Base-by-base conservation (phyloP, 2,113 vertebrate genomes). In the Cygnus buccinator region DNA sequence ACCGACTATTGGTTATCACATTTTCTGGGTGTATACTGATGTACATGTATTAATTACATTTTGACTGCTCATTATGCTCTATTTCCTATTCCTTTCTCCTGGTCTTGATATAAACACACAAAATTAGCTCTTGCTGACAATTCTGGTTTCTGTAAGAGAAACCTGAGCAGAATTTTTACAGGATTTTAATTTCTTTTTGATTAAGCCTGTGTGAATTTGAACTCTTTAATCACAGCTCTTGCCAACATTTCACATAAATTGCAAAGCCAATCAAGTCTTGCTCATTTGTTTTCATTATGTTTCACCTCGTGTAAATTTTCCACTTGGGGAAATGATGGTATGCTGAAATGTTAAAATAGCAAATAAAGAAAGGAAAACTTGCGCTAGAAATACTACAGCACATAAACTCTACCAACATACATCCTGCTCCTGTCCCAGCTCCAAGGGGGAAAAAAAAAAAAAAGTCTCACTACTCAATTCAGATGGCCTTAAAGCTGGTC, bases 121-220 rank as follows among this genome's bases (percentile, higher is more conserved):
- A 78, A 94, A 95, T 61, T n/a, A 92, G 76, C 66, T 82, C 54
- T 89, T 78, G 58, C 70, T 93, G 80, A 90, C 73, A 90, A 92
- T 82, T 75, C 86, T 95, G 76, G 28, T 94, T 95, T 95, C 43
- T 96, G 57, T 89, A 93, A 84, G 28, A 50, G 86, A 97, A 94
- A 81, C 76, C 84, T 73, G 28, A 90, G 54, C 35, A 87, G 90
- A 37, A 58, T 89, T 95, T 92, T 87, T 84, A 91, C 9, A 3
- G 43, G 37, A 91, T 89, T 96, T 96, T 96, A 96, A 96, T 96
- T 96, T 94, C 48, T 92, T 96, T 95, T 94, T 96, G 95, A 96
- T 96, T 96, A 93, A 82, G 66, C 95, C 88, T 90, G 57, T 84
- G 92, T 87, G 92, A 90, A 82, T 91, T 95, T 91, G 81, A 92